A percentile compares a stretch with the other conserved stretches of the same genome.
These are phyloP conservation scores for Lasioglossum baleicum DNA, from an alignment of 1,140 invertebrate genomes.

Conservation along the genomic window DNA sequence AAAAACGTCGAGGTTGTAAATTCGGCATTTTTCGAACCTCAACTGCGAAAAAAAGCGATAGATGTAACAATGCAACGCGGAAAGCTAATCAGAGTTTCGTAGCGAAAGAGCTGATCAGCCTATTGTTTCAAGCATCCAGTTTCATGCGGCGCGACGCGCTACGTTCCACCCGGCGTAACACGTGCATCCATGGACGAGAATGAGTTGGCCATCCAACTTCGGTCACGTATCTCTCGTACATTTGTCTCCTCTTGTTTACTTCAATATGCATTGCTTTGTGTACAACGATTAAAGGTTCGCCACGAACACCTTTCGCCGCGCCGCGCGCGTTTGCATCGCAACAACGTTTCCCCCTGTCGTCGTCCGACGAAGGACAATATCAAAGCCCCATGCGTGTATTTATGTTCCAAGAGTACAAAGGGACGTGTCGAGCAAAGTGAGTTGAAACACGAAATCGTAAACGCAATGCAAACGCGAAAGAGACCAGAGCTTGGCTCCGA, in stretches of 20 bases:
- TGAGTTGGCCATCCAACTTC: constrained; percentile 8
- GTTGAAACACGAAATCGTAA: background rate
- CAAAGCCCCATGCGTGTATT: background rate
- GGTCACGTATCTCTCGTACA: background rate
- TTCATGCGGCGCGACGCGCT: no score
- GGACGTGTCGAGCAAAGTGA: background rate
- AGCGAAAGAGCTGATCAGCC: background rate
- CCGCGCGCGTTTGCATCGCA: background rate
- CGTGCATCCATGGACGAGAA: background rate
- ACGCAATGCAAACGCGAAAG: background rate
- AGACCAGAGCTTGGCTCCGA: background rate
- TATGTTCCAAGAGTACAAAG: background rate
- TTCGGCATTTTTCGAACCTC: background rate
- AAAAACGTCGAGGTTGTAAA: no score
- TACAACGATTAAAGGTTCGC: constrained; percentile 7
- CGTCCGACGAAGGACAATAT: background rate
- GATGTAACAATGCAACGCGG: background rate
- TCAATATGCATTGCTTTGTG: constrained; percentile 25
- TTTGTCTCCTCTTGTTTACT: constrained; percentile 14
- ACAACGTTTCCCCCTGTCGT: background rate
- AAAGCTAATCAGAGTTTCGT: background rate
- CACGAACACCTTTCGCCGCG: background rate
- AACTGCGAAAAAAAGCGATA: background rate
- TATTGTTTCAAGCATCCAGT: background rate
- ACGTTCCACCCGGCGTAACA: background rate